Percentiles rank a stretch among this genome's conserved stretches.
Evolutionary conservation across 1,140 invertebrate genomes (phyloP).

Genomic region (Diorhabda carinulata): DNA sequence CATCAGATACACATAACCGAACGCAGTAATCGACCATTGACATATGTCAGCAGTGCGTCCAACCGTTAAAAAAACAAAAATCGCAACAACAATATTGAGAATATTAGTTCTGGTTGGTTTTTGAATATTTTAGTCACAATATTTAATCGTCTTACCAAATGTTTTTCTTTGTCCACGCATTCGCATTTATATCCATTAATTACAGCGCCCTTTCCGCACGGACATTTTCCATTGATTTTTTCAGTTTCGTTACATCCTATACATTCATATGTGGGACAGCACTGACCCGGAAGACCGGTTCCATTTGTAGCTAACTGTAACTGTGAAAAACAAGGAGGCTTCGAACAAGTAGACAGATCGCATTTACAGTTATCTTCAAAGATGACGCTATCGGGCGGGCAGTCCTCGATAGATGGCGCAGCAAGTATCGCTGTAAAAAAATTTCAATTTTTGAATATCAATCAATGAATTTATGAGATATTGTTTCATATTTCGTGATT

Average conservation of each 20-base stretch:
- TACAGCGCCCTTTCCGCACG: constrained; percentile 38
- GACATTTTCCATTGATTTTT: constrained; percentile 36
- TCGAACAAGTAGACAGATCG: constrained; percentile 29
- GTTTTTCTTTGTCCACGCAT: constrained; percentile 35
- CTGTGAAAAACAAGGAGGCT: constrained; percentile 35
- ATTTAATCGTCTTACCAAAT: constrained; percentile 19
- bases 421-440: constrained; percentile 30
- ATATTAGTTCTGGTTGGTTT: too few species aligned
- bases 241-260: constrained; percentile 34
- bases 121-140: too few species aligned
- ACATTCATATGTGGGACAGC: constrained; percentile 41
- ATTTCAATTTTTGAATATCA: neutral
- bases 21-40: too few species aligned
- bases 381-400: constrained; percentile 38
- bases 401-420: constrained; percentile 35
- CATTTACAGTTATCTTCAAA: constrained; percentile 37
- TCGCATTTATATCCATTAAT: constrained; percentile 35
- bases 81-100: too few species aligned
- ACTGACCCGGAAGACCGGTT: constrained; percentile 32
- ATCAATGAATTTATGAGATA: too few species aligned
- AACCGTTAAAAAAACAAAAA: too few species aligned
- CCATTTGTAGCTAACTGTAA: constrained; percentile 27
- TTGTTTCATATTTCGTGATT: too few species aligned
- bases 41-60: too few species aligned
- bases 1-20: too few species aligned